These are phyloP conservation scores for Pachypsylla venusta DNA, from an alignment of 1,140 invertebrate genomes.

Conservation along the genomic window DNA sequence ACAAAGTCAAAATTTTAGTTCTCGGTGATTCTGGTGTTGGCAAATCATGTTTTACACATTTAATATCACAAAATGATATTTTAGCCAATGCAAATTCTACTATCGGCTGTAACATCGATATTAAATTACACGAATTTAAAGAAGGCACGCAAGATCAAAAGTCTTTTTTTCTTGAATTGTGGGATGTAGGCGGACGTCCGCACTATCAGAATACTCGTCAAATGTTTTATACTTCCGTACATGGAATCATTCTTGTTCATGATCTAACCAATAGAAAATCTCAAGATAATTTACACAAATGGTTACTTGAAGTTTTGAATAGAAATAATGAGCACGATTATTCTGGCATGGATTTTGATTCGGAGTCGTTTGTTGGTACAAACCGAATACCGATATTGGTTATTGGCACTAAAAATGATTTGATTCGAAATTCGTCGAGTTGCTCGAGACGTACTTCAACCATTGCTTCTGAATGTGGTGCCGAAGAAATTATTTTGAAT, in stretches of 20 bases:
- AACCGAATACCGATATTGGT: conserved; percentile 79
- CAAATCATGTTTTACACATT: conserved; percentile 83
- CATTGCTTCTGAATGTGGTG: conserved; percentile 79
- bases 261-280: conserved; percentile 93
- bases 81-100: conserved; percentile 79
- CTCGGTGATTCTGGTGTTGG: conserved; percentile 56
- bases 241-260: conserved; percentile 93
- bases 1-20: neutral
- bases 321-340: conserved; percentile 18
- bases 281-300: conserved; percentile 80
- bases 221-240: conserved; percentile 83
- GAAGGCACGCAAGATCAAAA: conserved; percentile 83
- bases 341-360: conserved; percentile 59
- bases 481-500: conserved; percentile 76
- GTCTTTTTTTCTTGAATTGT: conserved; percentile 87
- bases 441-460: conserved; percentile 51
- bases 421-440: conserved; percentile 38
- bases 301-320: conserved; percentile 80
- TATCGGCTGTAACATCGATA: conserved; percentile 86
- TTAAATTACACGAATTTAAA: conserved; percentile 89
- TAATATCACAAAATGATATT: conserved; percentile 76
- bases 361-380: conserved; percentile 76
- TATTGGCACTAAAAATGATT: conserved; percentile 82
- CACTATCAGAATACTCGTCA: conserved; percentile 78
- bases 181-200: conserved; percentile 89